Base-by-base conservation (phyloP, 2,888 invertebrate species). In the Nephrotoma flavescens region DNA sequence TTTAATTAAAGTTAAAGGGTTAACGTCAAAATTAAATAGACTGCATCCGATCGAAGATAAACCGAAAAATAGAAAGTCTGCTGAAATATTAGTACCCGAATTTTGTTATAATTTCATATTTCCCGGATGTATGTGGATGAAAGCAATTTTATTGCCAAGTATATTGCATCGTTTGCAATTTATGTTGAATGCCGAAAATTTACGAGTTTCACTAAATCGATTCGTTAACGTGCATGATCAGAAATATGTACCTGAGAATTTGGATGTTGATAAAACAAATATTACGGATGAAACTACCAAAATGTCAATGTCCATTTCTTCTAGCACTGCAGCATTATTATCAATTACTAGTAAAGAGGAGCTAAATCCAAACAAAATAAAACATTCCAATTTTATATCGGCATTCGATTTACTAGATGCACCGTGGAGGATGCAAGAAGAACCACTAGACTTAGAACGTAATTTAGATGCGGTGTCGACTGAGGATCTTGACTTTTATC, bases 81-180 rank as follows among this genome's bases (percentile, higher is more conserved):
- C 87, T 0, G 95, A 96, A 88, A 93, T 95, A 87, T 93, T 99
- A 84, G 94, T 99, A 11, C 98, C 99, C 0, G 99, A 99, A 91
- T 93, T 98, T 88, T 97, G 97, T 90, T 93, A 94, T 42, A 94
- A 93, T 89, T 94, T 95, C 88, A 92, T 93, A 0, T 96, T 94
- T 90, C 96, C 96, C 0, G 93, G 95, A 15, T 92, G 95, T 11
- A 92, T 98, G 87, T 98, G 98, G 97, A 93, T 96, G 41, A 97
- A 98, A 91, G 95, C 96, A 0, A 94, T 95, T 0, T 93, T 96
- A 86, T 90, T 99, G 87, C 99, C 99, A 0, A 95, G 96, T 31
- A 94, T 98, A 87, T 90, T 99, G 44, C 96, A 97, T 90, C 94
- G 99, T 90, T 42, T 91, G 0, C 87, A 90, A 42, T 91, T 88